Evolutionary conservation across 2,797 vertebrate species (phyloP), one percentile per base, ranked within the genome.

Genomic region (Sphenodon punctatus): DNA sequence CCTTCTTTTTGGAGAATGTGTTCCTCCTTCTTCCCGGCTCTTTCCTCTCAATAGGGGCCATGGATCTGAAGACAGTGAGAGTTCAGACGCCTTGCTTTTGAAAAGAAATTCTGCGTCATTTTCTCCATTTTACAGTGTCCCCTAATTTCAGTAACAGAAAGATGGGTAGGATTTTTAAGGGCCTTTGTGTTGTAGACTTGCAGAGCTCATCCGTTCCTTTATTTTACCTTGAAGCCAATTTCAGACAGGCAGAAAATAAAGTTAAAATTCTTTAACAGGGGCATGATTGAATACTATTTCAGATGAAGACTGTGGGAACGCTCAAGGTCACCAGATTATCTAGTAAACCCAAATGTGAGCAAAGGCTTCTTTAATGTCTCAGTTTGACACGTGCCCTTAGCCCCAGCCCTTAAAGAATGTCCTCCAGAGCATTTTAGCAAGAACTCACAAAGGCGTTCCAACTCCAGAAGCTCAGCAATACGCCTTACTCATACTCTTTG

Each of bases 161-260:
- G 19, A 73, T 66, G 73, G 39, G 41, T 68, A 7, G 48, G 45
- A 68, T 68, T 19, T 30, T 10, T 77, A 82, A 56, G 14, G 58
- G 4, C 85, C 45, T 86, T 88, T 87, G 17, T 75, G 38, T 71
- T 91, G 53, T 82, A 48, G 67, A 41, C 55, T 72, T 86, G 39
- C 22, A 23, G 56, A 82, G 61, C 63, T 78, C 67, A 77, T 79
- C 66, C 64, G 55, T 84, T 87, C 59, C 70, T 82, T 87, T 76
- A 64, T 67, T 10, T 65, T 79, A 74, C 75, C 30, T 48, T 45
- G 67, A 67, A 56, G 4, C 78, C 88, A 77, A 80, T 55, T 75
- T 87, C 74, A 14, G 79, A 48, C 55, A 58, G 46, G 59, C 43
- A n/a, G 15, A 82, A 84, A 80, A 82, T 58, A 56, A 76, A 32